Evolutionary conservation across 2,888 invertebrate species (phyloP).

Genomic region (Lochmaea crataegi): DNA sequence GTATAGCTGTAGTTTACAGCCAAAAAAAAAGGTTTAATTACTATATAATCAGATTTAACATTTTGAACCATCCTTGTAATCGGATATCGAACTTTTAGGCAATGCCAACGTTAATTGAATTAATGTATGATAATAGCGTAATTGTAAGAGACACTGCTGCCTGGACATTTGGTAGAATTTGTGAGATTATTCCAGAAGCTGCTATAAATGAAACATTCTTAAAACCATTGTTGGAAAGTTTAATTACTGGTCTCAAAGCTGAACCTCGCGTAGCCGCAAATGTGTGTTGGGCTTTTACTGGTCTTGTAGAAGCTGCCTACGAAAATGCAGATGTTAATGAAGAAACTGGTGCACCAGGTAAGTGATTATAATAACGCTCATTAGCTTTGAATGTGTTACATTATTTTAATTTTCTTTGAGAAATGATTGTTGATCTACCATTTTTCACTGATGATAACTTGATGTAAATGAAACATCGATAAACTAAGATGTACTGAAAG

Average conservation of each 20-base stretch:
- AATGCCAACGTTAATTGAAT: conserved; percentile 93
- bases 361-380: background rate
- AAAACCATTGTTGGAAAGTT: conserved; percentile 82
- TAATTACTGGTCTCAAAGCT: conserved; percentile 87
- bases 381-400: too few relatives aligned
- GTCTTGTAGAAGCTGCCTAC: conserved; percentile 95
- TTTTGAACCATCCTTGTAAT: too few relatives aligned
- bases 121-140: conserved; percentile 94
- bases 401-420: too few relatives aligned
- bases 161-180: conserved; percentile 95
- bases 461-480: too few relatives aligned
- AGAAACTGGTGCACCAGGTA: conserved; percentile 63
- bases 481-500: too few relatives aligned
- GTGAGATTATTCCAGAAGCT: conserved; percentile 96
- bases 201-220: conserved; percentile 90
- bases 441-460: too few relatives aligned
- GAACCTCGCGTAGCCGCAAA: conserved; percentile 98
- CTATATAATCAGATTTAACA: too few relatives aligned
- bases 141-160: conserved; percentile 97
- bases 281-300: conserved; percentile 99
- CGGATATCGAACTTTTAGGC: conserved; percentile 66
- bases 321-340: conserved; percentile 82
- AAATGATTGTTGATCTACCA: too few relatives aligned
- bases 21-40: too few relatives aligned
- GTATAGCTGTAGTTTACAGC: too few relatives aligned